Evolutionary conservation across 2,797 vertebrate species (phyloP), one percentile per base, ranked within the genome.

Genomic region (Taenioides sp.): DNA sequence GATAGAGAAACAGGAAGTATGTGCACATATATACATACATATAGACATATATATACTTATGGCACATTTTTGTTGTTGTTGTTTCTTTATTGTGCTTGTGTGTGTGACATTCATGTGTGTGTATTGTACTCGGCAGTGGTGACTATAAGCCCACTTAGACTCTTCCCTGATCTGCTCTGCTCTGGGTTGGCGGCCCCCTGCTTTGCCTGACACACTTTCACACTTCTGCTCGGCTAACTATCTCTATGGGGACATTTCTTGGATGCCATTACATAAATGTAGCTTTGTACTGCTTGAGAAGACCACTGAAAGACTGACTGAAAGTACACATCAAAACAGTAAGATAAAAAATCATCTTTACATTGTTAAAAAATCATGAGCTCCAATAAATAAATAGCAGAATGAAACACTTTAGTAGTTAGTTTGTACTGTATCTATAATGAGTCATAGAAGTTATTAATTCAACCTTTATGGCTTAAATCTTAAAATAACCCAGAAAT

Each of bases 111-210:
- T 23, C 9, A 49, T 57, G 70, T 66, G 74, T 66, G 65, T 70
- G 62, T 61, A 94, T 94, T 94, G 95, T 95, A 95, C 95, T 95
- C 93, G 91, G 95, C 92, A 90, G 94, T 93, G 16, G 57, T 58
- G 92, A 95, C 95, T 96, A 97, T 97, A 98, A 97, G 96, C 96
- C 96, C 96, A 96, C 96, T 97, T 96, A 97, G 95, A 96, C 96
- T 96, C 95, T 95, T 94, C 95, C 96, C 95, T 96, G 95, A 96
- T 96, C 96, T 96, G 95, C 95, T 95, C 94, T 50, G 76, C 96
- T 95, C 94, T 94, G 94, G 91, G 92, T 95, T 96, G 95, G 94
- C 95, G 96, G 95, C 94, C 94, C 94, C 94, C 81, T 80, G 80
- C 86, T 75, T 83, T 77, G 75, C 76, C 94, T 94, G 92, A 72